Percentiles rank a stretch among this genome's conserved stretches.
Conservation (phyloP, 2,888 invertebrate species). For the Masnerella sp. region DNA sequence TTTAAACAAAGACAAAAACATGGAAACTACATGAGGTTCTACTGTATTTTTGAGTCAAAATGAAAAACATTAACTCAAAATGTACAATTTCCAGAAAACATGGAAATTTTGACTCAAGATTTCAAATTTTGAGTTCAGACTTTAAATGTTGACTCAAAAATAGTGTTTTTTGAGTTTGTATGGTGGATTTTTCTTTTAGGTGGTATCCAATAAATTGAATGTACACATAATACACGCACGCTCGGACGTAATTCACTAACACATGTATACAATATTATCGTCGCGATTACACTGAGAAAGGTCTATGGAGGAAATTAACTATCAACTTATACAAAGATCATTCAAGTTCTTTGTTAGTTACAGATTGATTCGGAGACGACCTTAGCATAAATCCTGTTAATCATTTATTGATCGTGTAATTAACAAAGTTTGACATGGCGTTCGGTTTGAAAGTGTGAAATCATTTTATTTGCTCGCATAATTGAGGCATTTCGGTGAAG, state of each 20-base stretch:
- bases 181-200: slow-evolving; percentile 56
- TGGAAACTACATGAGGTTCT: too few relatives aligned
- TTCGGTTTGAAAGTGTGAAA: slow-evolving; percentile 1
- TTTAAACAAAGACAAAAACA: too few relatives aligned
- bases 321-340: slow-evolving; percentile 4
- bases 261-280: slow-evolving; percentile 57
- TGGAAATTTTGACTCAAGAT: too few relatives aligned
- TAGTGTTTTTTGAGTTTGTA: too few relatives aligned
- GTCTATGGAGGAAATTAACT: slow-evolving; percentile 9
- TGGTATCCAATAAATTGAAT: slow-evolving; percentile 55
- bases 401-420: slow-evolving; percentile 7
- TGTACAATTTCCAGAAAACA: too few relatives aligned
- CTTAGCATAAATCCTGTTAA: neutral
- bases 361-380: neutral
- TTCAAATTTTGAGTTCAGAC: too few relatives aligned
- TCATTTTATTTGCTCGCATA: slow-evolving; percentile 3
- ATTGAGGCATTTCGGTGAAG: neutral
- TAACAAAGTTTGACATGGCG: slow-evolving; percentile 2
- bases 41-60: too few relatives aligned
- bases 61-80: too few relatives aligned
- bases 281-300: slow-evolving; percentile 45
- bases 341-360: neutral
- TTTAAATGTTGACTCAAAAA: too few relatives aligned
- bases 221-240: slow-evolving; percentile 65
- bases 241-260: slow-evolving; percentile 60